These are phyloP conservation scores for Phylloscopus whistleri DNA, from an alignment of 2,113 vertebrate species.

Conservation along the genomic window DNA sequence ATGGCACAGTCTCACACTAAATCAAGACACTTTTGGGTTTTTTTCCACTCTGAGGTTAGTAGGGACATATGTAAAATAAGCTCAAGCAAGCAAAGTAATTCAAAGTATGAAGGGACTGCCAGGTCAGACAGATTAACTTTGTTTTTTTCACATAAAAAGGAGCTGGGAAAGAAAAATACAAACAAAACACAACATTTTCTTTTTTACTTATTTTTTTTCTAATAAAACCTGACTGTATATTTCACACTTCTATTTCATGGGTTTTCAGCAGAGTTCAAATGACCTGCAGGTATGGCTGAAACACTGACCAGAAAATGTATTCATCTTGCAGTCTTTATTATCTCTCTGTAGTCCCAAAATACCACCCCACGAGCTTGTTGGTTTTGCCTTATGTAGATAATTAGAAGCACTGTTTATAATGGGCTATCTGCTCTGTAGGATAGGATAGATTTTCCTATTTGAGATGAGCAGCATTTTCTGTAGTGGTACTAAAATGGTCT, in stretches of 20 bases:
- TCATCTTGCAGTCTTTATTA: background rate
- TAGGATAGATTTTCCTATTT: background rate
- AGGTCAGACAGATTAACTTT: background rate
- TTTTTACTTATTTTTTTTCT: background rate
- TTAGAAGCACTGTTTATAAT: background rate
- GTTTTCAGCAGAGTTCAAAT: background rate
- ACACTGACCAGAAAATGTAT: background rate
- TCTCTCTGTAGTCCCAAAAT: background rate
- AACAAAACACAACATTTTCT: background rate
- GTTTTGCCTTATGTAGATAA: background rate
- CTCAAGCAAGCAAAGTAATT: background rate
- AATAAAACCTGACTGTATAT: background rate
- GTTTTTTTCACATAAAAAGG: background rate
- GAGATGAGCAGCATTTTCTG: background rate
- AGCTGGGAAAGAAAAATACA: rapidly evolving
- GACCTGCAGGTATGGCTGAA: background rate
- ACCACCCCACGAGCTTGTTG: background rate
- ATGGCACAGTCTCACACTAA: background rate
- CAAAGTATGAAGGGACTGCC: background rate
- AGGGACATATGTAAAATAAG: background rate
- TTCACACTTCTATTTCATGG: background rate
- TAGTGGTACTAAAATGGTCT: background rate
- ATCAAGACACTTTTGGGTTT: background rate
- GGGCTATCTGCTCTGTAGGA: background rate
- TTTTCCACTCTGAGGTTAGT: background rate